A percentile compares a stretch with the other conserved stretches of the same genome.
These are phyloP conservation scores for Cichlasoma orientale DNA, from an alignment of 2,797 vertebrate genomes.

Conservation along the genomic window DNA sequence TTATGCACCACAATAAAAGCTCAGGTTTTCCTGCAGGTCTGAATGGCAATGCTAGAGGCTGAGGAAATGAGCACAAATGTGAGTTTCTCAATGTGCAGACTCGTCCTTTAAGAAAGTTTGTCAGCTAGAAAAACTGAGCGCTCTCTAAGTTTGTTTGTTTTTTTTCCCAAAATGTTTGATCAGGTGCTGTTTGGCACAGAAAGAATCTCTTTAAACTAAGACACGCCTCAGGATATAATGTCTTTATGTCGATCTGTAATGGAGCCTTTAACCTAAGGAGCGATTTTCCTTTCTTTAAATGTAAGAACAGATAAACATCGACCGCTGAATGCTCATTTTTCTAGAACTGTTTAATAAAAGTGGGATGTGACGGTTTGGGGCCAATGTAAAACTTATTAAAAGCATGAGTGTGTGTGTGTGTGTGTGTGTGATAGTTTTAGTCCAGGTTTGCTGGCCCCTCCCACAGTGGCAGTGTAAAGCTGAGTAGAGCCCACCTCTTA, in stretches of 20 bases:
- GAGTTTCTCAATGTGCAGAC: background rate
- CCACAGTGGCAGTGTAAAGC: background rate
- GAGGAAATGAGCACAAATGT: background rate
- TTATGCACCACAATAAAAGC: background rate
- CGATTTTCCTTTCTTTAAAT: accelerated
- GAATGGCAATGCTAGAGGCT: background rate
- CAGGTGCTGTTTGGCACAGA: background rate
- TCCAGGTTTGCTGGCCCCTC: background rate
- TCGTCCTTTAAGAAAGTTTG: background rate
- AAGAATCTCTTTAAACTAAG: background rate
- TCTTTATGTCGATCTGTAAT: no score
- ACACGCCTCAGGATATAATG: background rate
- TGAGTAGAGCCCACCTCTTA: background rate
- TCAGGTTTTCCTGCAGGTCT: background rate
- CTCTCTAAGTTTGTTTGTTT: accelerated
- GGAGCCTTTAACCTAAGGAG: background rate
- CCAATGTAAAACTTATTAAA: background rate
- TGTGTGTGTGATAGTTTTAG: background rate
- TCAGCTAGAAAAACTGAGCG: no score
- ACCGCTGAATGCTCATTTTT: no score
- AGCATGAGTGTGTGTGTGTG: background rate
- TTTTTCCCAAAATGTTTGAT: no score
- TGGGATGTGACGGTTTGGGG: accelerated
- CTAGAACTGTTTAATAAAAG: accelerated
- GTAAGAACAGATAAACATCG: no score